Conservation (phyloP, 2,888 invertebrate species). For the Argyresthia goedartella region DNA sequence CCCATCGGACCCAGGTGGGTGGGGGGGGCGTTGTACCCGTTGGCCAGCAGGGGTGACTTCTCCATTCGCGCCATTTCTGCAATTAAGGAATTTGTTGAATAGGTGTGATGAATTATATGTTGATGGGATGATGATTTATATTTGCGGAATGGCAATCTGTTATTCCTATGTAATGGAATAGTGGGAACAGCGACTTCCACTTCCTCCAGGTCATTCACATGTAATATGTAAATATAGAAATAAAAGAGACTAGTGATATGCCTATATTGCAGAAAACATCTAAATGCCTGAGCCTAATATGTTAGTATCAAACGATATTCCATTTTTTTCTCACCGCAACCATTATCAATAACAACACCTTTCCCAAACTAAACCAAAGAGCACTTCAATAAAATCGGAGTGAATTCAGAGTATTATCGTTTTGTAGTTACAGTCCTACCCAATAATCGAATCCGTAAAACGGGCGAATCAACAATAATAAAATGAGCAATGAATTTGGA, state of each 20-base stretch:
- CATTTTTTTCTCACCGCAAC: neutral
- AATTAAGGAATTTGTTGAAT: neutral
- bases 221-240: too few relatives aligned
- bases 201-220: too few relatives aligned
- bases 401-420: constrained; percentile 68
- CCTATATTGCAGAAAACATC: too few relatives aligned
- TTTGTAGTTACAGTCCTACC: constrained; percentile 54
- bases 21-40: constrained; percentile 95
- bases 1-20: constrained; percentile 94
- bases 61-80: constrained; percentile 90
- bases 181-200: too few relatives aligned
- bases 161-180: too few relatives aligned
- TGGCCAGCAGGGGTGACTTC: constrained; percentile 91
- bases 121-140: neutral
- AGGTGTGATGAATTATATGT: neutral
- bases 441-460: constrained; percentile 70
- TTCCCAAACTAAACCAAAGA: constrained; percentile 7
- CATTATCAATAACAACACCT: neutral
- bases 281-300: too few relatives aligned
- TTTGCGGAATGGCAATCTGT: too few relatives aligned
- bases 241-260: too few relatives aligned
- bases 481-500: constrained; percentile 70
- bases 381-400: constrained; percentile 60
- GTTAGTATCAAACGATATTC: too few relatives aligned
- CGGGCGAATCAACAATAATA: constrained; percentile 67